Evolutionary conservation across 1,140 invertebrate genomes (phyloP).

Genomic region (Habropoda laboriosa): DNA sequence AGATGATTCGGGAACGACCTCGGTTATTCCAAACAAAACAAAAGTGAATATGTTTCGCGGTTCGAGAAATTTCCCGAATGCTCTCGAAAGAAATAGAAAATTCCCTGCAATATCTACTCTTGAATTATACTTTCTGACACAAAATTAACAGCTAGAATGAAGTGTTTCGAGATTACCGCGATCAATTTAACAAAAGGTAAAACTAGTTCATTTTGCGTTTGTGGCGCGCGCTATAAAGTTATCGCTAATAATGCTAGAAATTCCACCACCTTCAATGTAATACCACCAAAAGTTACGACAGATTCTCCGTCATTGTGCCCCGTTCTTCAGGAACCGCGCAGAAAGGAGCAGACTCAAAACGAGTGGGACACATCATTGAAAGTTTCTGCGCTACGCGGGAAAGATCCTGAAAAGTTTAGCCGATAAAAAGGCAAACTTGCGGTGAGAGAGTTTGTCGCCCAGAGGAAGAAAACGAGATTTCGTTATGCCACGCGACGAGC

Average conservation of each 20-base stretch:
- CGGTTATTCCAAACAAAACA: too few species aligned
- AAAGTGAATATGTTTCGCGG: too few species aligned
- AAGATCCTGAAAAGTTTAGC: conserved; percentile 23
- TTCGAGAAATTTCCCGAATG: too few species aligned
- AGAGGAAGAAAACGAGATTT: conserved; percentile 13
- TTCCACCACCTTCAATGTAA: neutral
- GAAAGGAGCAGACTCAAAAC: neutral
- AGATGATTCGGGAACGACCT: too few species aligned
- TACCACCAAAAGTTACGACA: neutral
- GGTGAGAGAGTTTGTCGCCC: neutral
- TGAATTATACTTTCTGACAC: too few species aligned
- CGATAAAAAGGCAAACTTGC: conserved; percentile 29
- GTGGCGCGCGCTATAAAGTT: too few species aligned
- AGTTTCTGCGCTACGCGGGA: neutral
- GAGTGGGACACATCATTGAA: neutral
- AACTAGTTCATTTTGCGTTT: too few species aligned
- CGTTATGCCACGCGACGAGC: neutral
- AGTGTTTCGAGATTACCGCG: too few species aligned
- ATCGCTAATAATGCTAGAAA: neutral
- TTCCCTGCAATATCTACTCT: too few species aligned
- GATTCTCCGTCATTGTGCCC: neutral
- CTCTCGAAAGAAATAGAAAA: too few species aligned
- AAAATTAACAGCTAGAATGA: too few species aligned
- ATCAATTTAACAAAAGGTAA: too few species aligned
- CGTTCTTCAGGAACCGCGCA: neutral